Evolutionary conservation across 1,140 invertebrate species (phyloP).

Genomic region (Aphis craccivora): DNA sequence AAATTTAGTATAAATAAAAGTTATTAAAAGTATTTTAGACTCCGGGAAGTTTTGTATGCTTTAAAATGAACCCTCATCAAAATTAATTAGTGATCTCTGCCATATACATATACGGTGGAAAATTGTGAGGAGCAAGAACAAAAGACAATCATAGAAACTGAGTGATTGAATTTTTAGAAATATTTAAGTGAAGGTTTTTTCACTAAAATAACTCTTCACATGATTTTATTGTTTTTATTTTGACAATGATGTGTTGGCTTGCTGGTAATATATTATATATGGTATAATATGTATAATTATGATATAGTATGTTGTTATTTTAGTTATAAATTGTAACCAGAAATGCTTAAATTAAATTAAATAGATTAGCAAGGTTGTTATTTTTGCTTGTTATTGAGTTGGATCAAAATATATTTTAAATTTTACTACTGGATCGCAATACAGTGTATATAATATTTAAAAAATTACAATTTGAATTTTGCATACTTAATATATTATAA

Average conservation of each 20-base stretch:
- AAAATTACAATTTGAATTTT: not conserved
- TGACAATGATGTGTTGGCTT: no score
- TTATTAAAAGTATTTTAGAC: no score
- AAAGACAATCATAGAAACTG: not conserved
- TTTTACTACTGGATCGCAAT: not conserved
- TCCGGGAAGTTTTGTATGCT: no score
- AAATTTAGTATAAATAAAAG: no score
- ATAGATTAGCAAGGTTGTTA: not conserved
- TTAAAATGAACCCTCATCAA: no score
- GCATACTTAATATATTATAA: not conserved
- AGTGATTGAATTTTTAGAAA: not conserved
- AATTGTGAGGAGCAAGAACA: not conserved
- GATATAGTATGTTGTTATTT: not conserved
- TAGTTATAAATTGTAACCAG: not conserved
- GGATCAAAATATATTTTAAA: not conserved
- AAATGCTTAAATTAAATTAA: not conserved
- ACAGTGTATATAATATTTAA: not conserved
- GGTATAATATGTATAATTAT: no score
- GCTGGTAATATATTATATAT: no score
- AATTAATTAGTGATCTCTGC: no score
- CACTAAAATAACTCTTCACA: not conserved
- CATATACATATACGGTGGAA: not conserved
- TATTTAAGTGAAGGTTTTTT: not conserved
- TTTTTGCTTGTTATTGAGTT: not conserved
- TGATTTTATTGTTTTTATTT: not conserved